Evolutionary conservation across 2,113 vertebrate genomes (phyloP), one percentile per base, ranked within the genome.

Genomic region (Mastomys natalensis): DNA sequence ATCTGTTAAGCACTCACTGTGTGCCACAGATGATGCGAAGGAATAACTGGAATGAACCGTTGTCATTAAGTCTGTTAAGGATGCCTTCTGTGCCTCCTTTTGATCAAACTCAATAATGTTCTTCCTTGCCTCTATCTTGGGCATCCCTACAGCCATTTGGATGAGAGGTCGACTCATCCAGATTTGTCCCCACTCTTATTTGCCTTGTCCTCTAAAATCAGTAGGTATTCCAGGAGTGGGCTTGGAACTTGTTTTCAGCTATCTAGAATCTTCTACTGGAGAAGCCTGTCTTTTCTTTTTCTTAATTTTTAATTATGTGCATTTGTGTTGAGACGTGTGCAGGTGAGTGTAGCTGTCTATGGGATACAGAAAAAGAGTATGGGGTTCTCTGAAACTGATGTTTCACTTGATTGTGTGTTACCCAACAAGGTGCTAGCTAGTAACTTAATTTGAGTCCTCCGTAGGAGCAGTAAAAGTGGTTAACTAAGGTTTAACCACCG

Each of bases 221-320:
- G n/a, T 0, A 37, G 80, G 10, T 12, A 24, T 10, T 77, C 13
- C 19, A 11, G 0, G 11, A 4, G 4, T 68, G 17, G 72, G 2
- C 15, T 19, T 76, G 80, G 24, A 55, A 64, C 2, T 29, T 64
- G 7, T 24, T 15, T 8, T 26, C 31, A 17, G 24, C 6, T 37
- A 77, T 5, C 19, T 5, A 68, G 76, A 70, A 21, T 43, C 17
- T 86, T 92, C 40, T 84, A 29, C 16, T 51, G 5, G 7, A 64
- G 31, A 90, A 16, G 72, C 4, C 45, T 26, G 2, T 17, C 73
- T 5, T 80, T 1, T n/a, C 11, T 77, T 94, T 24, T 29, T 29
- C 8, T 43, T 84, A 62, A 60, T 16, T 43, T 60, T 85, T 85
- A 43, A 64, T 85, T 43, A 31, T 62, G 58, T 85, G 40, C 15